Percentiles rank a stretch among this genome's conserved stretches.
phyloP scores from a whole-genome alignment of 2,888 invertebrate species.

The Agriotes lineatus region DNA sequence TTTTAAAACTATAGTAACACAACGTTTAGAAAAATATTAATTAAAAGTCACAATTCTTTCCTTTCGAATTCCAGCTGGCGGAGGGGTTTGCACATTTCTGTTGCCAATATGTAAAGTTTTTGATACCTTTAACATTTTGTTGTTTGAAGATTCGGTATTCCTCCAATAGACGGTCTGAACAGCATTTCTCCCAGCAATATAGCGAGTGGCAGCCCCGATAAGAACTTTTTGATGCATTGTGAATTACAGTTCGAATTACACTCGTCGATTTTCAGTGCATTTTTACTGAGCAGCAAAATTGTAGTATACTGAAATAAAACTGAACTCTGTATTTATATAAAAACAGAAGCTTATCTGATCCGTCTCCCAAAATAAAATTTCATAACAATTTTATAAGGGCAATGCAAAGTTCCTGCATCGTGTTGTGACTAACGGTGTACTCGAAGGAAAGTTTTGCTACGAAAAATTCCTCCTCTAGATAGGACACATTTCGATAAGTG shows the following conservation, averaged over 20 bases:
- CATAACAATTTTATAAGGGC: no score
- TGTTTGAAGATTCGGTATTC: conserved; percentile 63
- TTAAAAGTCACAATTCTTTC: neutral
- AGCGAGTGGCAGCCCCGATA: conserved; percentile 79
- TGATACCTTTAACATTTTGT: conserved; percentile 59
- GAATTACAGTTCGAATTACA: neutral
- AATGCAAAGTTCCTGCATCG: no score
- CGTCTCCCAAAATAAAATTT: no score
- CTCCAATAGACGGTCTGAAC: conserved; percentile 85
- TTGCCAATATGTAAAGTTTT: conserved; percentile 58
- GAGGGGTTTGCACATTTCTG: conserved; percentile 8
- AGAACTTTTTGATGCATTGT: conserved; percentile 67
- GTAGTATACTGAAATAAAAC: no score
- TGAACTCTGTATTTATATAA: neutral
- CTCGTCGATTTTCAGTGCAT: neutral
- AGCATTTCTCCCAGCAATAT: conserved; percentile 79
- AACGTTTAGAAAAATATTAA: neutral
- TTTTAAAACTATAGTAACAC: no score
- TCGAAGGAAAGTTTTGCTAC: no score
- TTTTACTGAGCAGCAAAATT: no score
- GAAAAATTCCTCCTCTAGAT: no score
- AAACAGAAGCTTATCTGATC: no score
- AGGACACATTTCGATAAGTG: no score
- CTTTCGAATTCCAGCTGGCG: conserved; percentile 13
- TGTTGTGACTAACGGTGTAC: no score